phyloP scores from a whole-genome alignment of 2,888 invertebrate species.

The Agonopterix alstromeriana region DNA sequence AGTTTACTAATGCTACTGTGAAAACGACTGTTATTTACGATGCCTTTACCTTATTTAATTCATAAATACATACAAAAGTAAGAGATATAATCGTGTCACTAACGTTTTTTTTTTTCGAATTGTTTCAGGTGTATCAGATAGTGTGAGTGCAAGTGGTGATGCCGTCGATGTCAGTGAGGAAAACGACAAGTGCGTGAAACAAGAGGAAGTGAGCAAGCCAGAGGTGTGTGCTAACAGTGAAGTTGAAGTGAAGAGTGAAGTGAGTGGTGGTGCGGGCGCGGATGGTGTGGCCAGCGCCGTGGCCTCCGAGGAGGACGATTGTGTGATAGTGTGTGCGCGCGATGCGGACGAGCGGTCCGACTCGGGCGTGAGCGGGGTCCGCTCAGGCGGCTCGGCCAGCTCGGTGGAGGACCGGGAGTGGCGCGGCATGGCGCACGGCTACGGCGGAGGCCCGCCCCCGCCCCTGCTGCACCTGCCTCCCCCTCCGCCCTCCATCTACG shows the following conservation, averaged over 20 bases:
- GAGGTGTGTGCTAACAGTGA: constrained; percentile 37
- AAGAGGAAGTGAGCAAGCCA: constrained; percentile 47
- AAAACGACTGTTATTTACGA: too few relatives aligned
- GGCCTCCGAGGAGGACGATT: constrained; percentile 79
- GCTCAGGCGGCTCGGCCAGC: constrained; percentile 84
- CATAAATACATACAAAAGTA: too few relatives aligned
- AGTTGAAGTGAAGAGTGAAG: constrained; percentile 70
- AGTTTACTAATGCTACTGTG: too few relatives aligned
- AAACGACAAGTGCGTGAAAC: constrained; percentile 63
- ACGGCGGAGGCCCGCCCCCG: constrained; percentile 80
- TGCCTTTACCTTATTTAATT: too few relatives aligned
- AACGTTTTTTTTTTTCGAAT: constrained; percentile 11
- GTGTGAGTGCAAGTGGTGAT: constrained; percentile 65
- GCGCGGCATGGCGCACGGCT: constrained; percentile 84
- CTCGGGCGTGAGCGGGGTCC: constrained; percentile 85
- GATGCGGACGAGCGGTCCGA: constrained; percentile 78
- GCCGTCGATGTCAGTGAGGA: constrained; percentile 60
- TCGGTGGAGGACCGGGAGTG: constrained; percentile 87
- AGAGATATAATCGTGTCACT: background rate
- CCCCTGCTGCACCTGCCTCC: constrained; percentile 66
- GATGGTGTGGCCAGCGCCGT: constrained; percentile 72
- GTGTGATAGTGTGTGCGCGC: constrained; percentile 79
- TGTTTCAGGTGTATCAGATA: constrained; percentile 66
- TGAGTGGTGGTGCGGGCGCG: constrained; percentile 60
- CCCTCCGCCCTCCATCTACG: constrained; percentile 70